Base-by-base conservation (phyloP, 2,888 invertebrate genomes). In the Anthophora plumipes region DNA sequence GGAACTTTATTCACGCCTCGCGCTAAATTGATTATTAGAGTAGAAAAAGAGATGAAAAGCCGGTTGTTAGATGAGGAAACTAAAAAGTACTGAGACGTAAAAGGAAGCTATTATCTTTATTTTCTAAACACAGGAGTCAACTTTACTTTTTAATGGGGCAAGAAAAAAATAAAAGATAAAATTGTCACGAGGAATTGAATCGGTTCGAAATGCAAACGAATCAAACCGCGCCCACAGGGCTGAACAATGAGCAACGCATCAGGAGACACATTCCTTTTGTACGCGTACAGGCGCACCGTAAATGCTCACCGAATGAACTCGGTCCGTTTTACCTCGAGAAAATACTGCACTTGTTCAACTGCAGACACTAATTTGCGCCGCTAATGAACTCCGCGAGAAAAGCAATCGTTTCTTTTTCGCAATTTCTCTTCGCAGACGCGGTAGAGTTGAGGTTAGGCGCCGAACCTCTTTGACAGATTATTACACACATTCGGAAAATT, bases 381-480 rank as follows among this genome's bases (percentile, higher is more conserved):
- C 89, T 89, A 88, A 88, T 86, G 80, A 86, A 83, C 64, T 39
- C n/a, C 61, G 61, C 25, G 61, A 80, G 64, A 70, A 76, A 68
- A 55, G 64, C 52, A 22, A 52, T 68, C 60, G 48, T 50, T 77
- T 55, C 54, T 54, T 55, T 31, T 78, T 64, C 41, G 3, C 61
- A 20, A 55, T 75, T 68, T 68, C 74, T 71, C 54, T 31, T 22
- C n/a, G 52, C 22, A 20, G n/a, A 39, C n/a, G 8, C 7, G 0
- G 11, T 7, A 22, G 12, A n/a, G 0, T 12, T 22, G 1, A 14
- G 37, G 14, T 17, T 63, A 7, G 8, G 1, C n/a, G 14, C 43
- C 5, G 25, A n/a, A n/a, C 25, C 14, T 7, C 9, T 5, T 7
- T 14, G 12, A 37, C 25, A 12, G 0, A 25, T 66, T 66, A 14